phyloP scores from a whole-genome alignment of 2,888 invertebrate species.

The Synanthedon vespiformis region DNA sequence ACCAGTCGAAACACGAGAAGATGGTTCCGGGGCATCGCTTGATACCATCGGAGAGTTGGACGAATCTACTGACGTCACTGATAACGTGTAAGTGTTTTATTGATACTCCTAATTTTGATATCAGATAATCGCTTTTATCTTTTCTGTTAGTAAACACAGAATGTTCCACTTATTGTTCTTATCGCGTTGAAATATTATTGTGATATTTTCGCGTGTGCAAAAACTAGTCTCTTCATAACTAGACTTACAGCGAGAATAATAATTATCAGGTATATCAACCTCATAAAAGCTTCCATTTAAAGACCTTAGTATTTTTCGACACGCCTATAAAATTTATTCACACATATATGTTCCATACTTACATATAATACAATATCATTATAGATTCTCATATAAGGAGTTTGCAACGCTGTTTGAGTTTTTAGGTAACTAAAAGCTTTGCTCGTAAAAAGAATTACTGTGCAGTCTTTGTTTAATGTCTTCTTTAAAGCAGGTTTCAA shows the following conservation, averaged over 20 bases:
- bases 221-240: too few relatives aligned
- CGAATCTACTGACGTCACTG: slow-evolving; percentile 64
- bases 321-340: slow-evolving; percentile 1
- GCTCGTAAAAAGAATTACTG: not conserved
- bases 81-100: slow-evolving; percentile 45
- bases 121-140: too few relatives aligned
- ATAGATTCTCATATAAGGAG: too few relatives aligned
- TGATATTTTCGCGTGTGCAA: too few relatives aligned
- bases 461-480: not conserved
- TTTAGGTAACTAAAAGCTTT: not conserved
- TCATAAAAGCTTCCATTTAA: slow-evolving; percentile 8
- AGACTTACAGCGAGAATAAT: too few relatives aligned
- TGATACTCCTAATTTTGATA: not conserved
- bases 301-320: slow-evolving; percentile 4
- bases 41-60: slow-evolving; percentile 80
- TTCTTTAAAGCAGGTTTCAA: not conserved
- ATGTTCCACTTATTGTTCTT: too few relatives aligned
- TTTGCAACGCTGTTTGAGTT: not conserved
- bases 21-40: slow-evolving; percentile 71
- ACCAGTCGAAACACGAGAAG: slow-evolving; percentile 61
- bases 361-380: too few relatives aligned
- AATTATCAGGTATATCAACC: not conserved
- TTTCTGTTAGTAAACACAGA: too few relatives aligned
- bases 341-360: not conserved
- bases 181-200: too few relatives aligned